These are phyloP conservation scores for Syngnathus acus DNA, from an alignment of 2,797 vertebrate species.

Conservation along the genomic window DNA sequence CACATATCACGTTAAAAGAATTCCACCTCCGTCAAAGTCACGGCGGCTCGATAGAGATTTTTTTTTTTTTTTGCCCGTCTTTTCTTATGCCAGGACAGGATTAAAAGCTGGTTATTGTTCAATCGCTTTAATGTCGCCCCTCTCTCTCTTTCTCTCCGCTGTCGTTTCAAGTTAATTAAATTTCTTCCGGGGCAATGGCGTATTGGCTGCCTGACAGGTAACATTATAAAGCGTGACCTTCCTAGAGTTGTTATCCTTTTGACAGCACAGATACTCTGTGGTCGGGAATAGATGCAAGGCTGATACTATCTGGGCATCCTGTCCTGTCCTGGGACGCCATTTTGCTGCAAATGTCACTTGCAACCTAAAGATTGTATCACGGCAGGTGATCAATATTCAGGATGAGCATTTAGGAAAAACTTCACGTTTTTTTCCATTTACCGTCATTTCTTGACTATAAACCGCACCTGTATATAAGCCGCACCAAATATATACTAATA, in stretches of 20 bases:
- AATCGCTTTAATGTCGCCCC: conserved; percentile 60
- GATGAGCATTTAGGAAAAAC: background rate
- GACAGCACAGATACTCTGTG: conserved; percentile 38
- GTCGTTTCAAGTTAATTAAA: conserved; percentile 70
- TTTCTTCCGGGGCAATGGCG: conserved; percentile 51
- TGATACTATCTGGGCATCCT: conserved; percentile 18
- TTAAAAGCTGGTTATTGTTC: conserved; percentile 65
- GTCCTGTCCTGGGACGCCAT: background rate
- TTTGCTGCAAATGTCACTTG: conserved; percentile 7
- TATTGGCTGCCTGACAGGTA: conserved; percentile 68
- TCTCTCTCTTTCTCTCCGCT: conserved; percentile 22
- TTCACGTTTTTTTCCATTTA: background rate
- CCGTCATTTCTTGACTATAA: too few species aligned
- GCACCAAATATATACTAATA: too few species aligned
- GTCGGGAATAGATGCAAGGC: conserved; percentile 19
- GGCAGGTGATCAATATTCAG: background rate
- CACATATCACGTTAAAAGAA: conserved; percentile 54
- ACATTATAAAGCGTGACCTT: conserved; percentile 66
- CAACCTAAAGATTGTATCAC: background rate
- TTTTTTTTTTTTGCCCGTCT: conserved; percentile 43
- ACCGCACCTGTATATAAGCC: too few species aligned
- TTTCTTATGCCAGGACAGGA: conserved; percentile 56
- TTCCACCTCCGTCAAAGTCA: conserved; percentile 63
- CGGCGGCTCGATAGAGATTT: conserved; percentile 50
- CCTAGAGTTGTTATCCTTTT: conserved; percentile 45